Conservation (phyloP, 2,888 invertebrate species). For the Coelinius sp. region DNA sequence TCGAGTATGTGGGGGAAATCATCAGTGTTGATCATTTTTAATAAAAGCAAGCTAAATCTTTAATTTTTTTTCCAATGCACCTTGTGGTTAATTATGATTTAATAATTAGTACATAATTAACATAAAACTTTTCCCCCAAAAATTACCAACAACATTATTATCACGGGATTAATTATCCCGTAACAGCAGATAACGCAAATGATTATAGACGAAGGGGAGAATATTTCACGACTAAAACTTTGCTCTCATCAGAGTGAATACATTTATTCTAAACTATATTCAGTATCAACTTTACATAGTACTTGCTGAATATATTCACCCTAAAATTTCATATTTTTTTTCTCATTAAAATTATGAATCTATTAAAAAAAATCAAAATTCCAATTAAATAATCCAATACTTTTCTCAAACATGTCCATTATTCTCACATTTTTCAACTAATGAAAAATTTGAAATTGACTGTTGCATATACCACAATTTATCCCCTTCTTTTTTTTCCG, state of each 20-base stretch:
- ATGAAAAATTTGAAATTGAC: background rate
- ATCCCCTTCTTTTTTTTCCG: background rate
- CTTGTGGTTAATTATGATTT: background rate
- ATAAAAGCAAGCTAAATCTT: no score
- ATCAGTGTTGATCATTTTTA: no score
- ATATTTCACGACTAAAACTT: background rate
- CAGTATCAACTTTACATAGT: background rate
- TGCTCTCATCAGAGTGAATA: background rate
- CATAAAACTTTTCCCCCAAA: background rate
- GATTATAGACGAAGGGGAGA: background rate
- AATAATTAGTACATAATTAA: background rate
- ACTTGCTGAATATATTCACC: background rate
- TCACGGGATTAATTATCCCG: background rate
- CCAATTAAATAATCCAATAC: background rate
- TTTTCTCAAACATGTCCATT: background rate
- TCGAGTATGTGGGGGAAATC: background rate
- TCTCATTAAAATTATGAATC: background rate
- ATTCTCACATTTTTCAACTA: background rate
- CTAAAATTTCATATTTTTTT: background rate
- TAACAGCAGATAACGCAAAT: background rate
- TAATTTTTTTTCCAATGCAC: no score
- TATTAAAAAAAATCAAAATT: background rate
- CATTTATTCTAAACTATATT: no score
- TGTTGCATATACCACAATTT: background rate
- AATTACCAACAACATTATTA: background rate